Evolutionary conservation across 1,140 invertebrate species (phyloP), one percentile per base, ranked within the genome.

Genomic region (Neoseiulus cucumeris): DNA sequence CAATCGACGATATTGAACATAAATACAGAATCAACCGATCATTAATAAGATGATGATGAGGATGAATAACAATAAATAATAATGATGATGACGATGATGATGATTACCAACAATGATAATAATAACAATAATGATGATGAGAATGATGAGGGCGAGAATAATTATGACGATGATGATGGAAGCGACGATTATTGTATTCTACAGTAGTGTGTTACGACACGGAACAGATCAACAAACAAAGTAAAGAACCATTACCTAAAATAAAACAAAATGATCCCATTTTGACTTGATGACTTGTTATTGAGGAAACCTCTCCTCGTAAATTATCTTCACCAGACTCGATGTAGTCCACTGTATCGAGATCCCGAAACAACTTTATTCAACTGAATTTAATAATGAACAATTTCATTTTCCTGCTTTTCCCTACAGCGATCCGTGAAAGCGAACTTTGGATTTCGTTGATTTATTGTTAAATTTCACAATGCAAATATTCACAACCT

Each of bases 211-310:
- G 33, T 39, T 39, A 39, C 33, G 33, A 39, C 9, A 4, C 33
- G 33, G 4, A 39, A 39, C 51, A 59, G 51, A 59, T 39, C 33
- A 39, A 59, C 51, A 59, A 59, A 59, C 51, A 59, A 33, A 59
- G 33, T 33, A 59, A 59, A 25, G 22, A 29, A 59, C 22, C 33
- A 28, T 28, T 47, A 47, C 45, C 7, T 29, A n/a, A 59, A 25
- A 59, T 29, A 59, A 59, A 25, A 59, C 51, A 59, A 59, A 59
- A 59, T 59, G 51, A 59, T 59, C 9, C 51, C 51, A 59, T 59
- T 59, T 59, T 59, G 51, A 12, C 51, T 18, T 2, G 9, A 20
- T 29, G 14, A 20, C 51, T 25, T 25, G 51, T 59, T n/a, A 18
- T 59, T 20, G 4, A 39, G 9, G n/a, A n/a, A n/a, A n/a, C n/a